A percentile compares a stretch with the other conserved stretches of the same genome.
Evolutionary conservation across 2,113 vertebrate genomes (phyloP).

Genomic region (Terrapene triunguis): DNA sequence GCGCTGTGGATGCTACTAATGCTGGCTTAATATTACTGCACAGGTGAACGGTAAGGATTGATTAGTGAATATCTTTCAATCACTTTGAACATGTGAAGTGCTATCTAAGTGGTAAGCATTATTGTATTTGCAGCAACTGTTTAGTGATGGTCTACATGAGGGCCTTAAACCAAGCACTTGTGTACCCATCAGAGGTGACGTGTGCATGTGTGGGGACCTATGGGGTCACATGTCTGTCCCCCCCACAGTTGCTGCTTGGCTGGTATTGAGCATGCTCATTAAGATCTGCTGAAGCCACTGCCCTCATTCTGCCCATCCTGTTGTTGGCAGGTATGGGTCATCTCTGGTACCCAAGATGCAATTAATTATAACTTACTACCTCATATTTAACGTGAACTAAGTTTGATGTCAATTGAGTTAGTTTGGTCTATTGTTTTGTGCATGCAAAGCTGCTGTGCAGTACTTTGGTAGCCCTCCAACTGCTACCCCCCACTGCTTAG

Average conservation of each 20-base stretch:
- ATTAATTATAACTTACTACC: not conserved
- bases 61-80: not conserved
- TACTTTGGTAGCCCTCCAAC: not conserved
- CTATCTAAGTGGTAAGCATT: not conserved
- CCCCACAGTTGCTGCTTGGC: too few relatives aligned
- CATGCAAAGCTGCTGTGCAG: not conserved
- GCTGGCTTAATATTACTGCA: not conserved
- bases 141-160: not conserved
- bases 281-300: too few relatives aligned
- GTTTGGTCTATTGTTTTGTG: not conserved
- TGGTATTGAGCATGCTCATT: too few relatives aligned
- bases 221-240: too few relatives aligned
- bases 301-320: too few relatives aligned
- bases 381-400: not conserved
- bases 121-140: rapidly evolving
- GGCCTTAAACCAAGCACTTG: not conserved
- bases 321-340: too few relatives aligned
- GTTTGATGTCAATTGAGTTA: not conserved
- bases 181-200: too few relatives aligned
- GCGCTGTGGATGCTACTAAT: not conserved
- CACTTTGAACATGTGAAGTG: not conserved
- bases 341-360: not conserved
- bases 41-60: not conserved
- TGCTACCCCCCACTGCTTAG: not conserved
- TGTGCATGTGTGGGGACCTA: too few relatives aligned